Evolutionary conservation across 1,140 invertebrate species (phyloP), one percentile per base, ranked within the genome.

Genomic region (Drosophila kikkawai): DNA sequence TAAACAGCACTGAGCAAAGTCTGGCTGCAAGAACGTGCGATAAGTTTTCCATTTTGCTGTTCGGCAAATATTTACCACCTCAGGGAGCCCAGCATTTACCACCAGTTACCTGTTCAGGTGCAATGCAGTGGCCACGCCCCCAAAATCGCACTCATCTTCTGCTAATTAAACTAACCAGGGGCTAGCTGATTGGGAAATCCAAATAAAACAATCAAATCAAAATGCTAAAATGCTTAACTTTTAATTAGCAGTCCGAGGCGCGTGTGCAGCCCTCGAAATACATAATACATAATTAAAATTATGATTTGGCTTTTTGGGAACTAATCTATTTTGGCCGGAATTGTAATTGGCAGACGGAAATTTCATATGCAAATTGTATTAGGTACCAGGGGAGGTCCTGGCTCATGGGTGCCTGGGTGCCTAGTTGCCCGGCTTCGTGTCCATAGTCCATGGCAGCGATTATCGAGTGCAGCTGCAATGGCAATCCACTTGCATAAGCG

Each of bases 1-100:
- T 87, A 87, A 68, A 87, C 64, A 86, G 34, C 55, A 50, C 77
- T 79, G 78, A 90, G 81, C 69, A 88, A 88, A 88, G 84, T 84
- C 84, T 88, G 69, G 50, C 55, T 42, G 65, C 19, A 50, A 74
- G 82, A 86, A 75, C 80, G 84, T 87, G 83, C 84, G 68, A 84
- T 78, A 87, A 87, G 73, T 88, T 88, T 87, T 67, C 58, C 55
- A 84, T 84, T 88, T 84, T 78, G 67, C 51, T 78, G 59, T 64
- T 42, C 36, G 19, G 56, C 56, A 85, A 85, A 84, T 84, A 81
- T 84, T 84, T 84, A 58, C 66, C 50, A 45, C 44, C 70, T 22
- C 36, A 55, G 32, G 32, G 48, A 60, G 55, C 37, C 60, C 68
- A 63, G 68, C 53, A 42, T 55, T 65, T 51, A 55, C 75, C 66